These are phyloP conservation scores for Chrysocyon brachyurus DNA, from an alignment of 2,797 vertebrate genomes.

Conservation along the genomic window DNA sequence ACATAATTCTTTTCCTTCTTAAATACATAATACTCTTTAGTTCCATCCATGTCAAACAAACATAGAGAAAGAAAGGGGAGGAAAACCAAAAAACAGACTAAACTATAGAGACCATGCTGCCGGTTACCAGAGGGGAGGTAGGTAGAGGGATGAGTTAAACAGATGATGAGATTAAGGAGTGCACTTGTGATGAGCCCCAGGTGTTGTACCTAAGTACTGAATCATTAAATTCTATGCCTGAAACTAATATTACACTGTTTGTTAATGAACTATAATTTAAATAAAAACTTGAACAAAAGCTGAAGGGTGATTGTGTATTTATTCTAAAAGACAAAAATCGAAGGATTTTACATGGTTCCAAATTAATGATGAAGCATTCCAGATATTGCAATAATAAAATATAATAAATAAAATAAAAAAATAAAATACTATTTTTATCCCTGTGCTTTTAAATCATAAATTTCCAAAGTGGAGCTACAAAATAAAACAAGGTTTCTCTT, in stretches of 20 bases:
- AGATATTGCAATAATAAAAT: neutral
- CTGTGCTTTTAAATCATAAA: slow-evolving; percentile 12
- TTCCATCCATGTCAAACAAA: neutral
- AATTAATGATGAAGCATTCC: neutral
- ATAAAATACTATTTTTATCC: neutral
- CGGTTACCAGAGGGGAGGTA: neutral
- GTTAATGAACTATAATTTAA: neutral
- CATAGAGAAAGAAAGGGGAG: neutral
- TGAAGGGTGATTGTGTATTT: neutral
- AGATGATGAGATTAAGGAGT: neutral
- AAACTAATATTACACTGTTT: neutral
- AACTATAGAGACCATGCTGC: neutral
- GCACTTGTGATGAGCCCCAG: neutral
- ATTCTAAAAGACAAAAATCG: neutral
- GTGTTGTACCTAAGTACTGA: neutral
- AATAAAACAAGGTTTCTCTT: slow-evolving; percentile 1
- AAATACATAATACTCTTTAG: neutral
- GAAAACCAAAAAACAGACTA: neutral
- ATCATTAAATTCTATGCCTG: neutral
- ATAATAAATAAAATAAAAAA: neutral
- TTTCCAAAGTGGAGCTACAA: neutral
- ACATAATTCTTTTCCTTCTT: neutral
- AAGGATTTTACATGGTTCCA: neutral
- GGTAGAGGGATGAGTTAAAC: neutral
- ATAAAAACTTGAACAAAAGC: neutral